Evolutionary conservation across 1,140 invertebrate genomes (phyloP).

Genomic region (Lutraria rhynchaena): DNA sequence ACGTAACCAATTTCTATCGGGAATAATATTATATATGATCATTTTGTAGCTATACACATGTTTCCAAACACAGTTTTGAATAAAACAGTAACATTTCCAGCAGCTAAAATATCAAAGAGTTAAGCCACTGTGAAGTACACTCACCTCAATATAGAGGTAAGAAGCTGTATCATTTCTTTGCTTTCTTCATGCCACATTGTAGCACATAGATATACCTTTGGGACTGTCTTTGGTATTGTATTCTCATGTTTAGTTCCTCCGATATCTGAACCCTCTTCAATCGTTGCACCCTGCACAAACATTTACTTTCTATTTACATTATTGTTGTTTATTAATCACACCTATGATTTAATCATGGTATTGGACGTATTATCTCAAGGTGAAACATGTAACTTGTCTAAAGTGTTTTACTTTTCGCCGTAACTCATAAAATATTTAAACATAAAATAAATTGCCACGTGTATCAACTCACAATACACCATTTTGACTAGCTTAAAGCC

Average conservation of each 20-base stretch:
- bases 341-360: too few species aligned
- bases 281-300: too few species aligned
- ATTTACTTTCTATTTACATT: too few species aligned
- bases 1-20: neutral
- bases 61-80: neutral
- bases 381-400: too few species aligned
- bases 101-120: neutral
- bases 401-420: too few species aligned
- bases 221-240: conserved; percentile 4
- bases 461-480: too few species aligned
- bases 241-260: neutral
- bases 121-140: neutral
- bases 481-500: too few species aligned
- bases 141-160: conserved; percentile 73
- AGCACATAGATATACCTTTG: conserved; percentile 70
- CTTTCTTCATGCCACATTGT: conserved; percentile 76
- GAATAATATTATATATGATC: neutral
- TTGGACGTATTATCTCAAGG: too few species aligned
- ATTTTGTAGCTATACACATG: neutral
- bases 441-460: too few species aligned
- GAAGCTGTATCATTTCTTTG: conserved; percentile 73
- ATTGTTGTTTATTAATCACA: too few species aligned
- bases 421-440: too few species aligned
- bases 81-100: neutral
- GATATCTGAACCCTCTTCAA: too few species aligned